These are phyloP conservation scores for Polymixis flavicincta DNA, from an alignment of 2,888 invertebrate species.

Conservation along the genomic window DNA sequence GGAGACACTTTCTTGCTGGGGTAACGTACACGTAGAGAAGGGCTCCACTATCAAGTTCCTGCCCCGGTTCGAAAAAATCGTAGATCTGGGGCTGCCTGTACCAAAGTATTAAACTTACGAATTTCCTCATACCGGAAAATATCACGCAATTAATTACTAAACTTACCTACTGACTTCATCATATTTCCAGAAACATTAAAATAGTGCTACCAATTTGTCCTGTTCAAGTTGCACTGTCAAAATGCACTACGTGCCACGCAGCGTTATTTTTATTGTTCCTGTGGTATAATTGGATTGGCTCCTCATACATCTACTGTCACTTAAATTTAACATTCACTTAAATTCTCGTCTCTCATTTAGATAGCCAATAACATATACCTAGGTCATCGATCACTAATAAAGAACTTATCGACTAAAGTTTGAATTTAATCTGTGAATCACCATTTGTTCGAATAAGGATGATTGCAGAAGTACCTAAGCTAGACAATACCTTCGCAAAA, in stretches of 20 bases:
- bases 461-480: neutral
- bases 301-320: neutral
- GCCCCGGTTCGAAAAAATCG: no score
- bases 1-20: no score
- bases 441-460: neutral
- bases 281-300: neutral
- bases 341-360: neutral
- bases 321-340: neutral
- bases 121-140: conserved; percentile 43
- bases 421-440: neutral
- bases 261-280: conserved; percentile 25
- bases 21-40: no score
- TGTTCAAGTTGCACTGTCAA: conserved; percentile 45
- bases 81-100: no score
- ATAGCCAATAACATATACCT: no score
- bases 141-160: conserved; percentile 9
- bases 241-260: neutral
- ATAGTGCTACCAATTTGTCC: conserved; percentile 29
- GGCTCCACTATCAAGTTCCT: no score
- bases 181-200: conserved; percentile 50
- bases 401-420: neutral
- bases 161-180: conserved; percentile 25
- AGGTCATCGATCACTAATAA: no score
- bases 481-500: neutral
- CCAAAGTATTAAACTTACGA: neutral